Conservation (phyloP, 1,140 invertebrate genomes). For the Halesus radiatus region DNA sequence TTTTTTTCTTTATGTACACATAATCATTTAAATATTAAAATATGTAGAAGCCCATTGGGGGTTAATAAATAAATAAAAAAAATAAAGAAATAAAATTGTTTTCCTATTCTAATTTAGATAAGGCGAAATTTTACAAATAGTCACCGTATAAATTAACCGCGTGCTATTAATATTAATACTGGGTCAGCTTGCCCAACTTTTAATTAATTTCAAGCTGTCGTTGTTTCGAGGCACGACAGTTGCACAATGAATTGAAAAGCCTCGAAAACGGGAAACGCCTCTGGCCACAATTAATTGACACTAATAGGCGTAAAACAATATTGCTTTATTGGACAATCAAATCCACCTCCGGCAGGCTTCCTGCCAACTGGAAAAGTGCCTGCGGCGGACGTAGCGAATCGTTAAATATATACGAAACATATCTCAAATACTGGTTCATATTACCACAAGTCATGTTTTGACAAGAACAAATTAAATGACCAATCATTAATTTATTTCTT, state of each 20-base stretch:
- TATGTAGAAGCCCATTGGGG: too few species aligned
- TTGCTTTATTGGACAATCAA: slow-evolving; percentile 34
- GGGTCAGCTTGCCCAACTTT: not conserved
- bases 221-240: not conserved
- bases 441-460: slow-evolving; percentile 45
- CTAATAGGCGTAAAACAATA: slow-evolving; percentile 1
- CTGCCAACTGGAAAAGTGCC: not conserved
- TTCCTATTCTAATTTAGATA: not conserved
- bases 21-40: too few species aligned
- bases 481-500: slow-evolving; percentile 39
- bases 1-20: too few species aligned
- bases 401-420: slow-evolving; percentile 33
- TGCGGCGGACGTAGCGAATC: slow-evolving; percentile 1
- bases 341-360: not conserved
- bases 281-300: not conserved
- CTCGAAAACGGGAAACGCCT: not conserved
- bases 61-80: too few species aligned
- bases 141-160: not conserved
- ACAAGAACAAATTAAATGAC: slow-evolving; percentile 43
- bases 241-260: not conserved
- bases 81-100: too few species aligned
- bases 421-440: slow-evolving; percentile 32
- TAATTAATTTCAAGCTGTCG: too few species aligned
- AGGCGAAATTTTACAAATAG: not conserved
- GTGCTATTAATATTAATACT: not conserved